Conservation (phyloP, 2,888 invertebrate species). For the Mechanitis mazaeus region DNA sequence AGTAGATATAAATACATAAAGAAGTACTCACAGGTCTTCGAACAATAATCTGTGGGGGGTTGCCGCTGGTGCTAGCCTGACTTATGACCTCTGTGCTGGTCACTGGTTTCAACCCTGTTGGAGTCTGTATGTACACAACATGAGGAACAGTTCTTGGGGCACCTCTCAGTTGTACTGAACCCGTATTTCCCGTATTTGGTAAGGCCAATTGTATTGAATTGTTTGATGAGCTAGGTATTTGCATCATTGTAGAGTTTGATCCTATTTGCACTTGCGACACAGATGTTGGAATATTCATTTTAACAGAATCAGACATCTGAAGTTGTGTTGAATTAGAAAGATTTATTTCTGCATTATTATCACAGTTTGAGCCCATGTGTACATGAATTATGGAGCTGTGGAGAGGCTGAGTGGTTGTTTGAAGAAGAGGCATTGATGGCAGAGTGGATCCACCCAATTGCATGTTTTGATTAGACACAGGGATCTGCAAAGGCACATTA, state of each 20-base stretch:
- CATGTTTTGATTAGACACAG: slow-evolving; percentile 55
- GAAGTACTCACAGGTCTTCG: slow-evolving; percentile 68
- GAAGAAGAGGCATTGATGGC: slow-evolving; percentile 66
- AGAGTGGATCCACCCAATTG: slow-evolving; percentile 54
- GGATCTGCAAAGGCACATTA: slow-evolving; percentile 66
- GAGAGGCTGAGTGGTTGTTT: slow-evolving; percentile 52
- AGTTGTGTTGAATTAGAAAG: slow-evolving; percentile 56
- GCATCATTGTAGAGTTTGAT: slow-evolving; percentile 54
- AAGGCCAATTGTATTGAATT: slow-evolving; percentile 59
- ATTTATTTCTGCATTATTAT: slow-evolving; percentile 54
- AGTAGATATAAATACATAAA: background rate
- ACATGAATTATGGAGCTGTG: slow-evolving; percentile 69
- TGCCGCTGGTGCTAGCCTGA: slow-evolving; percentile 69
- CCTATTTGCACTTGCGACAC: slow-evolving; percentile 62
- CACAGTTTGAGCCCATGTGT: slow-evolving; percentile 66
- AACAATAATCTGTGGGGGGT: slow-evolving; percentile 72
- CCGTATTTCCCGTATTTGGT: slow-evolving; percentile 39
- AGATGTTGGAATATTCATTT: slow-evolving; percentile 53
- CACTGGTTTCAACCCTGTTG: slow-evolving; percentile 68
- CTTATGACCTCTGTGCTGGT: slow-evolving; percentile 67
- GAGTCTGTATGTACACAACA: slow-evolving; percentile 78
- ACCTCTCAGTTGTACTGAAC: slow-evolving; percentile 51
- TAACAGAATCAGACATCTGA: slow-evolving; percentile 55
- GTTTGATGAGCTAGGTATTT: slow-evolving; percentile 59
- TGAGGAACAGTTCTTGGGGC: slow-evolving; percentile 67